Conservation (phyloP, 1,140 invertebrate genomes). For the Holcopasites calliopsidis region DNA sequence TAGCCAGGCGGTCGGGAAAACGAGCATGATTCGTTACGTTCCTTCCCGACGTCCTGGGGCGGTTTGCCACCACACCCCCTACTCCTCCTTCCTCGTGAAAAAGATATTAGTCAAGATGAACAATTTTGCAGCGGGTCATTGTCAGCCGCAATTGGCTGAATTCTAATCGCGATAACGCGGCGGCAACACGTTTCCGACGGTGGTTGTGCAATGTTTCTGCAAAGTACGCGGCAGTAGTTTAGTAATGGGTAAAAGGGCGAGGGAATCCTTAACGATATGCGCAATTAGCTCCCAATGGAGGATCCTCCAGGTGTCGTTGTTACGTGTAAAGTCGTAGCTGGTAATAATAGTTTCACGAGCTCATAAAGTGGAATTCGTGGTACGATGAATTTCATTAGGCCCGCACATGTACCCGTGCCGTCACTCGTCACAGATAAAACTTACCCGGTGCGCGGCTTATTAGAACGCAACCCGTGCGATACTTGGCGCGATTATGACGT, state of each 20-base stretch:
- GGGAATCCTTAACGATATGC: constrained; percentile 6
- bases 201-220: neutral
- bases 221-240: neutral
- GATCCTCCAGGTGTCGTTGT: neutral
- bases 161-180: neutral
- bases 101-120: neutral
- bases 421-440: neutral
- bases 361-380: constrained; percentile 40
- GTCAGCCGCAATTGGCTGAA: constrained; percentile 17
- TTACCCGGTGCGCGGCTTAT: neutral
- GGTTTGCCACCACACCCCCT: neutral
- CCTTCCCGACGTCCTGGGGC: neutral
- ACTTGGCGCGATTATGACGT: neutral
- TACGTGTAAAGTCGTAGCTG: neutral
- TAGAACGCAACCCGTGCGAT: constrained; percentile 12
- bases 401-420: neutral
- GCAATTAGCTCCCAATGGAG: constrained; percentile 5
- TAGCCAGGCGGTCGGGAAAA: constrained; percentile 22
- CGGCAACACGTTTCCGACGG: neutral
- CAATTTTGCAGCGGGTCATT: constrained; percentile 18
- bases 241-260: neutral
- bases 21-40: constrained; percentile 19
- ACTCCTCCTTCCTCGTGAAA: neutral
- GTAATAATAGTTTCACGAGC: constrained; percentile 55
- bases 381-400: constrained; percentile 47